Evolutionary conservation across 2,888 invertebrate species (phyloP).

Genomic region (Nephrotoma flavescens): DNA sequence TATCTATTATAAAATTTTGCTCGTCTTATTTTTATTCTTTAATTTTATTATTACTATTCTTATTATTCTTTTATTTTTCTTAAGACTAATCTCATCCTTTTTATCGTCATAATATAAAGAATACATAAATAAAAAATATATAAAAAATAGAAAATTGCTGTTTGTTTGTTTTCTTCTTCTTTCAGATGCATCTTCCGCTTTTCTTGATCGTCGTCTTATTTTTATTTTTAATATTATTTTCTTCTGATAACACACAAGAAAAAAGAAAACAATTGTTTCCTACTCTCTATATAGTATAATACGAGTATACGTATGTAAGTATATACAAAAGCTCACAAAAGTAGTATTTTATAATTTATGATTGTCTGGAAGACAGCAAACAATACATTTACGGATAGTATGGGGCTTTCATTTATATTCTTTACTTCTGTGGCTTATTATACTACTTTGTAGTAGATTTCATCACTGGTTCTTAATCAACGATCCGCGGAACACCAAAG

Average conservation of each 20-base stretch:
- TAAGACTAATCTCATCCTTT: background rate
- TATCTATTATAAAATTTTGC: background rate
- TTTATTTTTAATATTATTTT: background rate
- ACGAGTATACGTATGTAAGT: background rate
- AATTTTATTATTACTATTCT: background rate
- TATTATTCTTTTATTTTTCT: background rate
- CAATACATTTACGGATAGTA: background rate
- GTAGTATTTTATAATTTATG: background rate
- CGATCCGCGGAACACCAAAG: background rate
- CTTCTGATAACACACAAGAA: background rate
- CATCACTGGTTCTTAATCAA: background rate
- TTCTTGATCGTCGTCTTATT: background rate
- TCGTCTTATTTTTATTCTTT: background rate
- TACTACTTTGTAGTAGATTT: background rate
- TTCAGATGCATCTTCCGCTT: background rate
- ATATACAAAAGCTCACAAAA: background rate
- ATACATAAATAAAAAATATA: background rate
- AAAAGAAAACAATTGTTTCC: background rate
- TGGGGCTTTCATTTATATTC: background rate
- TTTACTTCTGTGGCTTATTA: background rate
- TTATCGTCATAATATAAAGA: background rate
- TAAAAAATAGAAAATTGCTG: background rate
- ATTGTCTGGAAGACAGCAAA: background rate
- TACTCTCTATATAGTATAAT: background rate
- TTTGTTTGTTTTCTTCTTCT: background rate